phyloP scores from a whole-genome alignment of 2,113 vertebrate genomes.

The Chloropsis hardwickii region DNA sequence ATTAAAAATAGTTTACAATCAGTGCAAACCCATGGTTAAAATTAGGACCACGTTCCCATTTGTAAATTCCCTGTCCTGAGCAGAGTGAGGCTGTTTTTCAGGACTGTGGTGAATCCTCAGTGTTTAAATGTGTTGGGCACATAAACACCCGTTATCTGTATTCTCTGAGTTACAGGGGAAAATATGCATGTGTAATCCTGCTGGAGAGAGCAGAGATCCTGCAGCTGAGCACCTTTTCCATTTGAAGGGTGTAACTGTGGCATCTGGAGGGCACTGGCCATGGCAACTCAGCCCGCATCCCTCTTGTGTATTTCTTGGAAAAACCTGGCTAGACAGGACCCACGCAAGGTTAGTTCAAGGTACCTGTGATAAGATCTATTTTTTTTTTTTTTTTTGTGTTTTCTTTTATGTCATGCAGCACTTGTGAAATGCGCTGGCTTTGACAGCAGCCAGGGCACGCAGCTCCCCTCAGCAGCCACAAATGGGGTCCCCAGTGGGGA shows the following conservation, averaged over 20 bases:
- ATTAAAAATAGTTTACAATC: not conserved
- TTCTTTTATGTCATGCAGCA: not conserved
- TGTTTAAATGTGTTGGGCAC: not conserved
- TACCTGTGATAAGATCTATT: not conserved
- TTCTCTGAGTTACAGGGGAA: not conserved
- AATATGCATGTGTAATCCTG: not conserved
- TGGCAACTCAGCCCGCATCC: not conserved
- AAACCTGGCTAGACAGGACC: slow-evolving; percentile 1
- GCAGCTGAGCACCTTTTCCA: not conserved
- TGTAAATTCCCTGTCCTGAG: not conserved
- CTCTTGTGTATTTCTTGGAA: not conserved
- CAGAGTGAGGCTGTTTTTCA: not conserved
- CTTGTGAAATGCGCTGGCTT: not conserved
- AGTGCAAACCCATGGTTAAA: not conserved
- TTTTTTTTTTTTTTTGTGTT: not conserved
- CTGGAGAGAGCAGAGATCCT: not conserved
- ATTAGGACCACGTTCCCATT: not conserved
- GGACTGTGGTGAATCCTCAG: not conserved
- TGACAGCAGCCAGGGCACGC: not conserved
- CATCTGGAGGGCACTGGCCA: not conserved
- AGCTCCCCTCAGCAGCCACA: not conserved
- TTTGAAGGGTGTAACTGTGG: not conserved
- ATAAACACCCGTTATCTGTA: not conserved
- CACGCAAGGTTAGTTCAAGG: slow-evolving; percentile 16
- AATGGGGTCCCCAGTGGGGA: not conserved